Conservation (phyloP, 1,140 invertebrate species). For the Drosophila parvula region DNA sequence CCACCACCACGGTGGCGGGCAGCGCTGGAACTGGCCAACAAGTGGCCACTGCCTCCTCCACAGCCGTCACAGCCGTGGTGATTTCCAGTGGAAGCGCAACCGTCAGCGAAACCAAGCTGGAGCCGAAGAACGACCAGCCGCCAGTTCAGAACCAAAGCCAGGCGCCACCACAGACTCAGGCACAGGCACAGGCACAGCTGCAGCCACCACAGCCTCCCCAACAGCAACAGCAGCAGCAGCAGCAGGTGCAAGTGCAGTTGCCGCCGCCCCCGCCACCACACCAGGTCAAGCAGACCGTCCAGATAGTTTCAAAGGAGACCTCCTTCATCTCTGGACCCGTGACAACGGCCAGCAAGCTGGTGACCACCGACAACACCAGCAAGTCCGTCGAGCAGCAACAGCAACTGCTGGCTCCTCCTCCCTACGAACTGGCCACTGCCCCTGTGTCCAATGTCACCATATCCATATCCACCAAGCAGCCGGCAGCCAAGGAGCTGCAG, state of each 20-base stretch:
- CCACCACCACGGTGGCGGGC: conserved; percentile 39
- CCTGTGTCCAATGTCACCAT: conserved; percentile 67
- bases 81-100: conserved; percentile 8
- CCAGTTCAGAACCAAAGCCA: conserved; percentile 16
- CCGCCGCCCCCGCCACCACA: conserved; percentile 27
- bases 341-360: not conserved
- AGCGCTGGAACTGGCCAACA: not conserved
- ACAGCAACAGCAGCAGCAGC: conserved; percentile 46
- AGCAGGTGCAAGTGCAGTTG: conserved; percentile 20
- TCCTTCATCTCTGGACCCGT: conserved; percentile 83
- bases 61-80: conserved; percentile 1
- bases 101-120: conserved; percentile 19
- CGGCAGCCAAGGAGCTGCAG: conserved; percentile 44
- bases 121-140: conserved; percentile 14
- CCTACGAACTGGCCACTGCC: conserved; percentile 63
- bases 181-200: conserved; percentile 55
- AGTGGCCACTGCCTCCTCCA: conserved; percentile 51
- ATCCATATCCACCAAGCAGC: conserved; percentile 67
- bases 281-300: conserved; percentile 61
- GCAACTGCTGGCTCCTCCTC: conserved; percentile 58
- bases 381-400: conserved; percentile 36
- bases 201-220: conserved; percentile 41
- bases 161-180: conserved; percentile 53
- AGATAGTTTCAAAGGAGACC: conserved; percentile 84
- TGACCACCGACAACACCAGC: conserved; percentile 8